These are phyloP conservation scores for Syngnathus acus DNA, from an alignment of 2,797 vertebrate genomes.

Conservation along the genomic window DNA sequence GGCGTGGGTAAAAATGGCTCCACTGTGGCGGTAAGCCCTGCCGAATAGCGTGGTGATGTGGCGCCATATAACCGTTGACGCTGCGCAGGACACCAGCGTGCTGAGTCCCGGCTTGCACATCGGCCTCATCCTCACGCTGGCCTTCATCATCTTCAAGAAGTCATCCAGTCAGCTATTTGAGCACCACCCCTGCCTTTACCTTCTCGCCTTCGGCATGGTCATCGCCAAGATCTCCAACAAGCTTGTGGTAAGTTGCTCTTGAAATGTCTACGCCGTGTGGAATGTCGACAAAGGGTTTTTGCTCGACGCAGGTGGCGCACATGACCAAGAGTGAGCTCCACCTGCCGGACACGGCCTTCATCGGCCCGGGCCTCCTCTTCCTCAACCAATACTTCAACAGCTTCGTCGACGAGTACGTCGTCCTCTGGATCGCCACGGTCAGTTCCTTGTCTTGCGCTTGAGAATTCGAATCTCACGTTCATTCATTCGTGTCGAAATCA, in stretches of 20 bases:
- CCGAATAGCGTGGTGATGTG: neutral
- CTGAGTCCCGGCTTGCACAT: slow-evolving; percentile 89
- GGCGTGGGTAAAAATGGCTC: slow-evolving; percentile 97
- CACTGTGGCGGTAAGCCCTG: slow-evolving; percentile 87
- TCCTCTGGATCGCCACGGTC: slow-evolving; percentile 93
- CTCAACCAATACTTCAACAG: slow-evolving; percentile 97
- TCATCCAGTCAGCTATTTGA: slow-evolving; percentile 87
- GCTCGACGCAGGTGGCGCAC: slow-evolving; percentile 78
- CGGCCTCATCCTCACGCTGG: slow-evolving; percentile 82
- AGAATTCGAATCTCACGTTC: neutral
- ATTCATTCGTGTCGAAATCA: neutral
- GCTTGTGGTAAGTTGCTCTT: slow-evolving; percentile 76
- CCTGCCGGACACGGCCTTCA: slow-evolving; percentile 87
- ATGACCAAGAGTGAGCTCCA: slow-evolving; percentile 96
- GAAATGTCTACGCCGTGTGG: no score
- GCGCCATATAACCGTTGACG: neutral
- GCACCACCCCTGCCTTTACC: slow-evolving; percentile 87
- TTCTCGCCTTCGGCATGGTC: slow-evolving; percentile 88
- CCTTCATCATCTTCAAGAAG: slow-evolving; percentile 94
- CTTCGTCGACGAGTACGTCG: slow-evolving; percentile 86
- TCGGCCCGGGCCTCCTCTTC: slow-evolving; percentile 92
- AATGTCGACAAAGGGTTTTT: no score
- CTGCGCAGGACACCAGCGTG: slow-evolving; percentile 89
- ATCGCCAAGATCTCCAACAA: slow-evolving; percentile 94
- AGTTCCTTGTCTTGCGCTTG: slow-evolving; percentile 35